Base-by-base conservation (phyloP, 92 coral and sea anemone species). In the Porites divaricata region DNA sequence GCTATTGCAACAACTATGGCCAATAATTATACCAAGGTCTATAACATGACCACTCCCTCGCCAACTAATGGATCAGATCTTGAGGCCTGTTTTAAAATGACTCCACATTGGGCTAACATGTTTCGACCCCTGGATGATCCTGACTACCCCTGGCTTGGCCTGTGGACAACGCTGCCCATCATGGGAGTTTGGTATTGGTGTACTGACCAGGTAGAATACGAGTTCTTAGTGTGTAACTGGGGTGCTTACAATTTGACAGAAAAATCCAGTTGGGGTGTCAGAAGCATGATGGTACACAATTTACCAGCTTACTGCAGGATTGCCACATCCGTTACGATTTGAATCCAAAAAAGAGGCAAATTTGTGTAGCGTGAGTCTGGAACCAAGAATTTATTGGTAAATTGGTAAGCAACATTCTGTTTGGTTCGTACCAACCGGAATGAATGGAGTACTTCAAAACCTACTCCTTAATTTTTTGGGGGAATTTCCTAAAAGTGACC, bases 101-200 rank as follows among this genome's bases (percentile, higher is more conserved):
- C 99, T 11, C 94, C 96, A 11, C 86, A 93, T 76, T 96, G 99
- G 99, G 98, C 84, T 0, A 89, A 96, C 81, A 96, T 96, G 99
- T 87, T 96, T 19, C 86, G 99, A 70, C 99, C 99, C 24, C 72
- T 96, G 2, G 95, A 96, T 49, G 99, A 96, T 81, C 99, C 99
- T 54, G 99, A 90, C 89, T 96, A 96, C 88, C 99, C 99, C 89
- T 96, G 99, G 99, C 70, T 96, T 49, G 99, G 99, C 6, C 61
- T 96, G 75, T 96, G 99, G 99, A 87, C 93, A 8, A 92, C 98
- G 17, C 85, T 96, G 81, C 99, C 99, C 8, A 96, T 96, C 71
- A 96, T 96, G 98, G 99, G 99, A 19, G 70, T 96, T 24, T 96
- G 99, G 99, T 96, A 96, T 83, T 96, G 99, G 99, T 96, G 99